phyloP scores from a whole-genome alignment of 1,140 invertebrate genomes.

The Platyura marginata region DNA sequence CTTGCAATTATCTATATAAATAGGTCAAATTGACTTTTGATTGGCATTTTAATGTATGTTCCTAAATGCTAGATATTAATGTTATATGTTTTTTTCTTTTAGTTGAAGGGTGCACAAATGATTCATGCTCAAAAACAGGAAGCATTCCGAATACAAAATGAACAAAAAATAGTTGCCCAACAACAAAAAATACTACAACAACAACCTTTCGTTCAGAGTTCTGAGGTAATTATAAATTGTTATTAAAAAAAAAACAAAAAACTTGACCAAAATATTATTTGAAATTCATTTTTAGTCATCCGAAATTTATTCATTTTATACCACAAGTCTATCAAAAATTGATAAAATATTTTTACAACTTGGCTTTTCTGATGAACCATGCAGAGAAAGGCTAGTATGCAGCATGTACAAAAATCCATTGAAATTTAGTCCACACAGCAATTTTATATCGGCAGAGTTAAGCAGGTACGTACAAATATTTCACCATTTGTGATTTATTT shows the following conservation, averaged over 20 bases:
- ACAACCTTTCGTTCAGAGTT: conserved; percentile 22
- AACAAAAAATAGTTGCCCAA: conserved; percentile 20
- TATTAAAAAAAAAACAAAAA: too few species aligned
- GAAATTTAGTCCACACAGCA: conserved; percentile 61
- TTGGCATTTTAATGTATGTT: too few species aligned
- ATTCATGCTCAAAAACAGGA: conserved; percentile 20
- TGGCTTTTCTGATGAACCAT: conserved; percentile 41
- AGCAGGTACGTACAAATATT: conserved; percentile 43
- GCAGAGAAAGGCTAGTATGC: conserved; percentile 57
- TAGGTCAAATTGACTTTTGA: not conserved
- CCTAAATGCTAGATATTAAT: not conserved
- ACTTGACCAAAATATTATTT: too few species aligned
- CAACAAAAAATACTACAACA: conserved; percentile 23
- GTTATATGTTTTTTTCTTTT: not conserved
- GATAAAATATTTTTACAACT: conserved; percentile 52
- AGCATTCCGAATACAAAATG: conserved; percentile 24
- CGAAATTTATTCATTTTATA: conserved; percentile 48
- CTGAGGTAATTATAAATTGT: too few species aligned
- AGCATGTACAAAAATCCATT: conserved; percentile 63
- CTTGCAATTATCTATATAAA: too few species aligned
- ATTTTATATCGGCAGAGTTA: conserved; percentile 61
- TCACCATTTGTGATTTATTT: too few species aligned
- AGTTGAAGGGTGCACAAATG: not conserved
- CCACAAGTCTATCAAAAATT: conserved; percentile 50
- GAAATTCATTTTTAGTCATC: too few species aligned